Base-by-base conservation (phyloP, 2,888 invertebrate genomes). In the Drosophila macrospina region DNA sequence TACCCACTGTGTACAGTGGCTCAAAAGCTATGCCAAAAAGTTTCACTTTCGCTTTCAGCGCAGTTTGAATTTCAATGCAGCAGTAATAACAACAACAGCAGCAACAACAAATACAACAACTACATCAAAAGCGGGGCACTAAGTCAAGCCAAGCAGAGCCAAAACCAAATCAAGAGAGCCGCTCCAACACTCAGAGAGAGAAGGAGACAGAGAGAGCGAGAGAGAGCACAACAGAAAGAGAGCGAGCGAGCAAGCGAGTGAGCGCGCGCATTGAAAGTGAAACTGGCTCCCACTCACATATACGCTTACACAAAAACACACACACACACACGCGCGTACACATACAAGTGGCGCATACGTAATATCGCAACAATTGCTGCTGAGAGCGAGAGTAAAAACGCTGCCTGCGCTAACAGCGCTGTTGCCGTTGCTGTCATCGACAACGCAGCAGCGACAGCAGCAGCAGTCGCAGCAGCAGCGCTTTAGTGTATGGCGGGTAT, bases 21-120 rank as follows among this genome's bases (percentile, higher is more conserved):
- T 74, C 66, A 80, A 80, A 74, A 86, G 79, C 74, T 72, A 70
- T 47, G 61, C 68, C 67, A 76, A 85, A 83, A 82, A 91, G 90
- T 91, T 90, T 90, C 90, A 91, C 91, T 91, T 91, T 91, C 91
- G 90, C 86, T 91, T 91, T 91, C 86, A 80, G 77, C 71, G 66
- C 64, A 81, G 77, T 81, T 77, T 76, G 73, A 75, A 76, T 71
- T 82, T 85, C 77, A 79, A 74, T 62, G 79, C 76, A 65, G 77
- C 50, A 67, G 50, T 59, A 73, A 52, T 34, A 76, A 56, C 51
- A 75, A 41, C 48, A 57, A 42, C 8, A 54, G 8, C 16, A 37
- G 28, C 28, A 56, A 11, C 61, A 28, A 8, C 16, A 45, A 5
- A 20, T 57, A 32, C 45, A 64, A 32, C 57, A 73, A 32, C 50